These are phyloP conservation scores for Solea solea DNA, from an alignment of 2,113 vertebrate genomes.

Conservation along the genomic window DNA sequence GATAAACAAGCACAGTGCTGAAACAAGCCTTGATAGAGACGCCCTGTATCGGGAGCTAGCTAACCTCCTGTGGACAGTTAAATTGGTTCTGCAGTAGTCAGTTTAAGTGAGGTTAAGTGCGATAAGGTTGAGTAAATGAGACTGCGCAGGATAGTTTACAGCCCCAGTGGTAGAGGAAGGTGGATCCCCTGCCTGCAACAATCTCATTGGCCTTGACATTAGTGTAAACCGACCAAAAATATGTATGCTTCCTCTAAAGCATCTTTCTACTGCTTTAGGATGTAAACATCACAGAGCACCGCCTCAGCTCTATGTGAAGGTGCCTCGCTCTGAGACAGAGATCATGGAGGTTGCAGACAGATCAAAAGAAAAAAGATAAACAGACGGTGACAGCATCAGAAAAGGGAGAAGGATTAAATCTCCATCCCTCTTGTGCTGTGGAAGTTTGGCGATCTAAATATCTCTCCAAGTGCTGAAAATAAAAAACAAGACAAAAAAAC, in stretches of 20 bases:
- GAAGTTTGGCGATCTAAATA: constrained; percentile 16
- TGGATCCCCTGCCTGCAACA: too few species aligned
- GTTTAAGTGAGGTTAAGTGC: too few species aligned
- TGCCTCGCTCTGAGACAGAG: constrained; percentile 48
- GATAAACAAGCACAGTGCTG: too few species aligned
- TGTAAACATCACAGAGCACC: constrained; percentile 53
- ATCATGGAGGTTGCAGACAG: constrained; percentile 38
- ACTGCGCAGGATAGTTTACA: too few species aligned
- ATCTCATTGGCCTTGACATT: too few species aligned
- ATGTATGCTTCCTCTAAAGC: constrained; percentile 32
- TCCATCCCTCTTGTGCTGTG: constrained; percentile 15
- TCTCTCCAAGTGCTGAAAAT: constrained; percentile 8
- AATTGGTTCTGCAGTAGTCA: too few species aligned
- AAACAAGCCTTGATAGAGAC: too few species aligned
- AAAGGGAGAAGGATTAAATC: constrained; percentile 28
- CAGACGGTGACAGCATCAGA: constrained; percentile 41
- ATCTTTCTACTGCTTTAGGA: constrained; percentile 45
- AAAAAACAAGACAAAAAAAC: constrained; percentile 14
- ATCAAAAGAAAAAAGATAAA: constrained; percentile 37
- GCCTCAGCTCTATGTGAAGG: constrained; percentile 49
- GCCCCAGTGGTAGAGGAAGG: too few species aligned
- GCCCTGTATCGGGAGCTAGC: too few species aligned
- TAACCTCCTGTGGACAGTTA: too few species aligned
- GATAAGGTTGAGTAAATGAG: too few species aligned
- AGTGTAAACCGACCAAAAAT: neutral